Base-by-base conservation (phyloP, 2,113 vertebrate genomes). In the Microtus montanus region DNA sequence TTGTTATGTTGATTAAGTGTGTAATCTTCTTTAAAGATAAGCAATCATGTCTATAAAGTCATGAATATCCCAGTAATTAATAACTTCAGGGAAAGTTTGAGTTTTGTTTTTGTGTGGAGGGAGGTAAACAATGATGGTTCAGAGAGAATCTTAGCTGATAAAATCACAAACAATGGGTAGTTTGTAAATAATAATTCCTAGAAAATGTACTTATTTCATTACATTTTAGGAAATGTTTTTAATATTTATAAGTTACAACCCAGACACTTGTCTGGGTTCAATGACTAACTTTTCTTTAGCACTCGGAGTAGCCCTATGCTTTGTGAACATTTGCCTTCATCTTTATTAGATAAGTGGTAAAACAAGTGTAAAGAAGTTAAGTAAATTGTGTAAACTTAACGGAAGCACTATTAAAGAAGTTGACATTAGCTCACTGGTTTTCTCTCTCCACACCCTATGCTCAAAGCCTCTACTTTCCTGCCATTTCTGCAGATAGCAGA, bases 301-400 rank as follows among this genome's bases (percentile, higher is more conserved):
- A 64, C 17, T 79, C 88, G 83, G 47, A 44, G 74, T 17, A 83
- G 54, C 11, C 82, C 20, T 78, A 22, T 52, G 41, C 77, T 84
- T 58, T 73, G 3, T 73, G 87, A 93, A 41, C 26, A 54, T 3
- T 19, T 80, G 78, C n/a, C 14, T 82, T 80, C 66, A 52, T 74
- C 80, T 33, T 83, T 54, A 70, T 93, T 94, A 92, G 89, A 86
- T 44, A 93, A 87, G 88, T 90, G 78, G 94, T 70, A 61, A 95
- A 88, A 93, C 17, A 20, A 58, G 87, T 78, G 52, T 94, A 95
- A 35, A 47, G 49, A 79, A 83, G 63, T 52, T 78, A 85, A 92
- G 64, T 85, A 87, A 96, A 93, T 82, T 88, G 71, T 93, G 54
- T 83, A 79, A 73, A 95, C 30, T 92, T 66, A 88, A 88, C 38